Conservation (phyloP, 1,140 invertebrate species). For the Drosophila guanche region DNA sequence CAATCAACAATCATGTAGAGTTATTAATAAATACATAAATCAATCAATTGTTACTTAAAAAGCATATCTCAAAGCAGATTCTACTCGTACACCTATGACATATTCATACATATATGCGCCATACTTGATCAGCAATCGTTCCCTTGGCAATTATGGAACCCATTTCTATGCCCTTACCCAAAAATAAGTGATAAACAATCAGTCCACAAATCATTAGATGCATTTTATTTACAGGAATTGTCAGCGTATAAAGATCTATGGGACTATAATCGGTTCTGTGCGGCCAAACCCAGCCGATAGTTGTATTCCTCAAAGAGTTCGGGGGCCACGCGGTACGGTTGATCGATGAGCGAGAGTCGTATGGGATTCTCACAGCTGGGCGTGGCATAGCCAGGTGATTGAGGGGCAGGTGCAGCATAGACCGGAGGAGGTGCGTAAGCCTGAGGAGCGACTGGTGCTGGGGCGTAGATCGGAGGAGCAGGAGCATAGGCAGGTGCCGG, state of each 20-base stretch:
- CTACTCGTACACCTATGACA: too few relatives aligned
- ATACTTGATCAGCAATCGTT: too few relatives aligned
- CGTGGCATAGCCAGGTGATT: neutral
- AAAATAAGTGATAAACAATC: neutral
- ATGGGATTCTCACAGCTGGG: conserved; percentile 49
- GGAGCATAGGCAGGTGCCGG: neutral
- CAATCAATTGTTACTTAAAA: too few relatives aligned
- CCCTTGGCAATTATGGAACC: neutral
- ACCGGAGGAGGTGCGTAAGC: neutral
- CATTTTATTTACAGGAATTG: conserved; percentile 65
- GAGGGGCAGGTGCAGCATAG: neutral
- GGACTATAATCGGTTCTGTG: conserved; percentile 46
- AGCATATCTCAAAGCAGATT: too few relatives aligned
- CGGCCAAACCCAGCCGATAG: conserved; percentile 55
- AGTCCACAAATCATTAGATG: conserved; percentile 36
- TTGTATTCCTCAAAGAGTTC: conserved; percentile 70
- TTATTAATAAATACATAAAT: too few relatives aligned
- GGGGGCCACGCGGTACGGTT: conserved; percentile 71
- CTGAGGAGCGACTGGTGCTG: neutral
- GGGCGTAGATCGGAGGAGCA: neutral
- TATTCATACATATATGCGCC: too few relatives aligned
- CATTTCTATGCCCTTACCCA: neutral
- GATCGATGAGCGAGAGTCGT: conserved; percentile 61
- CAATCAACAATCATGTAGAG: too few relatives aligned
- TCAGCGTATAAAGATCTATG: neutral